Evolutionary conservation across 2,113 vertebrate species (phyloP).

Genomic region (Verasper variegatus): DNA sequence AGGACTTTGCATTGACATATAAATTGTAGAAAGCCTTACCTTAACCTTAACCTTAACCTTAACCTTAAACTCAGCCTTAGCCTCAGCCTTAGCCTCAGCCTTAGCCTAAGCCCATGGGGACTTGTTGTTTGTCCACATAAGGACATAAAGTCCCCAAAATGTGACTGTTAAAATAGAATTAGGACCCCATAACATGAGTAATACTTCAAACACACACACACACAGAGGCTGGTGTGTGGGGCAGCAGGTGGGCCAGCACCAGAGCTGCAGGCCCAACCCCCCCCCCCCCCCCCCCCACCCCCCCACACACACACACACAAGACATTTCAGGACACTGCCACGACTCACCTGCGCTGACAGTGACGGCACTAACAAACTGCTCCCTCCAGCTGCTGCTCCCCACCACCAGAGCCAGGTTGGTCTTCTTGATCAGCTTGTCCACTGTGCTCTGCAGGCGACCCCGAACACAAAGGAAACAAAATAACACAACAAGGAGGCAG

Average conservation of each 20-base stretch:
- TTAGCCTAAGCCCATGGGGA: too few relatives aligned
- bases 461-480: conserved; percentile 10
- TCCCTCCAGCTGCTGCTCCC: conserved; percentile 89
- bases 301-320: too few relatives aligned
- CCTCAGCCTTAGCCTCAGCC: too few relatives aligned
- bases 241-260: conserved; percentile 30
- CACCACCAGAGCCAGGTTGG: conserved; percentile 87
- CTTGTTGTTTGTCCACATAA: too few relatives aligned
- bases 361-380: conserved; percentile 89
- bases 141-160: too few relatives aligned
- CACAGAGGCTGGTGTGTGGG: background rate
- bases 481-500: background rate
- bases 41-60: too few relatives aligned
- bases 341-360: conserved; percentile 87
- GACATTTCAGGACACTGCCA: conserved; percentile 6
- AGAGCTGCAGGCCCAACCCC: background rate
- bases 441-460: conserved; percentile 82
- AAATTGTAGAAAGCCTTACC: too few relatives aligned
- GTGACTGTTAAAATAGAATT: too few relatives aligned
- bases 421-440: conserved; percentile 90
- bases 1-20: too few relatives aligned
- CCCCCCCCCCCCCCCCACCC: background rate
- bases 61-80: too few relatives aligned
- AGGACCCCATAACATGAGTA: too few relatives aligned
- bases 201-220: background rate